Evolutionary conservation across 2,888 invertebrate genomes (phyloP).

Genomic region (Protophormia terraenovae): DNA sequence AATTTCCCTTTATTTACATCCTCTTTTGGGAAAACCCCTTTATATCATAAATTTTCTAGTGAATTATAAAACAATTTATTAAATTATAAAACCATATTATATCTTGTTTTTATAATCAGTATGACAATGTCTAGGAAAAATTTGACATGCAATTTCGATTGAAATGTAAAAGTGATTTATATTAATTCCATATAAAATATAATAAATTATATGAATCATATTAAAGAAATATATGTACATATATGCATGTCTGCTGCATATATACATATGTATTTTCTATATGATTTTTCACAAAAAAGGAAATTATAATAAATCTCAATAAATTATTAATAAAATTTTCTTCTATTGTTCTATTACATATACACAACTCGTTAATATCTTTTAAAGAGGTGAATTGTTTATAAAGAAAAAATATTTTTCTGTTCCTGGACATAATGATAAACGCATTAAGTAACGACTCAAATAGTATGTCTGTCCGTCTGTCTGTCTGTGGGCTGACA

Average conservation of each 20-base stretch:
- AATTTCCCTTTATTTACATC: no score
- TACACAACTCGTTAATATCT: background rate
- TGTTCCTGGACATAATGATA: slow-evolving; percentile 59
- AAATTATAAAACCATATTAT: background rate
- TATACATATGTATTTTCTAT: background rate
- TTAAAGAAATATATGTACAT: background rate
- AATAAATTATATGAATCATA: slow-evolving; percentile 41
- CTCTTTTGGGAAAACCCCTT: background rate
- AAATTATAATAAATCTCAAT: slow-evolving; percentile 42
- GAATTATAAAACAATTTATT: background rate
- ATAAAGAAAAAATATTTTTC: slow-evolving; percentile 19
- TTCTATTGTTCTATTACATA: slow-evolving; percentile 44
- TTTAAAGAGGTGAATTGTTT: background rate
- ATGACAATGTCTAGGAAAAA: slow-evolving; percentile 50
- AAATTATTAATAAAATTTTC: slow-evolving; percentile 11
- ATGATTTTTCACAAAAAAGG: slow-evolving; percentile 53
- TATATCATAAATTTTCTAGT: background rate
- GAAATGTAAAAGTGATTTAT: slow-evolving; percentile 43
- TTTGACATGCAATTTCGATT: slow-evolving; percentile 38
- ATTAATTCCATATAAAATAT: slow-evolving; percentile 33
- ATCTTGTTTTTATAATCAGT: slow-evolving; percentile 24
- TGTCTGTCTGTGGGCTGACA: background rate
- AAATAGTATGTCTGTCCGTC: background rate
- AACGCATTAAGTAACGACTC: slow-evolving; percentile 23
- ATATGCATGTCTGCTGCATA: background rate